Percentiles rank a stretch among this genome's conserved stretches.
phyloP scores from a whole-genome alignment of 2,797 vertebrate species.

The Pangasius larnaudii region DNA sequence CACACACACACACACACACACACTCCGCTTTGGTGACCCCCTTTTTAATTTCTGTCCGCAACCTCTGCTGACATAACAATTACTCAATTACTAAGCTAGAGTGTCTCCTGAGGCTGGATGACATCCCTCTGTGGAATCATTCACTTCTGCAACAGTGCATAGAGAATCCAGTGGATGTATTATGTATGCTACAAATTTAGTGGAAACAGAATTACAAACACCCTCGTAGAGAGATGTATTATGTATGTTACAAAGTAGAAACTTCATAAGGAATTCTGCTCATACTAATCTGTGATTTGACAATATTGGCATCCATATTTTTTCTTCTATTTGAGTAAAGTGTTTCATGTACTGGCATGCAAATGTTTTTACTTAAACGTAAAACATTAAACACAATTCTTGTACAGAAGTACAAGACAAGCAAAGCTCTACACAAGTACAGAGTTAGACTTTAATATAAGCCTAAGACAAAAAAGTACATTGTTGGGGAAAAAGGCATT shows the following conservation, averaged over 20 bases:
- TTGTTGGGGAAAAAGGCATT: neutral
- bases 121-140: neutral
- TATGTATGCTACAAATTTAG: neutral
- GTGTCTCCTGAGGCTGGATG: conserved; percentile 61
- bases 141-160: neutral
- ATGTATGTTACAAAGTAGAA: neutral
- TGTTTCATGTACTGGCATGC: neutral
- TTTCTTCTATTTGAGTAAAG: neutral
- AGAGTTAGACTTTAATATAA: neutral
- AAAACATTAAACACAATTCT: neutral
- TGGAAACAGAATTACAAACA: neutral
- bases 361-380: neutral
- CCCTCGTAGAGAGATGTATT: neutral
- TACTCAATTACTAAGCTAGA: conserved; percentile 75
- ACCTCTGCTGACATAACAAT: conserved; percentile 71
- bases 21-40: neutral
- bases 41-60: neutral
- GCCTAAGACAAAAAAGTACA: neutral
- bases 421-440: neutral
- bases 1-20: neutral
- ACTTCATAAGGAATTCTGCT: neutral
- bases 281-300: neutral
- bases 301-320: neutral
- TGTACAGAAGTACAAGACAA: neutral
- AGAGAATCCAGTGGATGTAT: neutral